Evolutionary conservation across 1,140 invertebrate genomes (phyloP), one percentile per base, ranked within the genome.

Genomic region (Stenopsyche tienmushanensis): DNA sequence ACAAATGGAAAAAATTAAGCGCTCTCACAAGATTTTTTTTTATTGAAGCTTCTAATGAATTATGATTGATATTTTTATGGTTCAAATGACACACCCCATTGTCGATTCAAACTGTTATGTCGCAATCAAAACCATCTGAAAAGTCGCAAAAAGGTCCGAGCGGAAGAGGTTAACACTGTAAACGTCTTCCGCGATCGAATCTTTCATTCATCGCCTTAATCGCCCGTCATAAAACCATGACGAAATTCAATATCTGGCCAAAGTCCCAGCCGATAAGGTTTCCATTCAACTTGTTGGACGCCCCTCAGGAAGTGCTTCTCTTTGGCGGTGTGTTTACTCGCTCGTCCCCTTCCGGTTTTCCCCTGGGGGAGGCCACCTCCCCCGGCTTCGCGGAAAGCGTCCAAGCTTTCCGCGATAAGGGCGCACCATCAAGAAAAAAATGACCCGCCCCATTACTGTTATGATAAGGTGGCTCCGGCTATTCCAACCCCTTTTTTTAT

Each of bases 241-340:
- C 50, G 24, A 26, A 53, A 53, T 53, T 53, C 50, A 53, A 53
- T 53, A 53, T 53, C 50, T 8, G 45, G n/a, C n/a, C n/a, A n/a
- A n/a, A n/a, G n/a, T n/a, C 50, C 20, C 23, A 15, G 20, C 29
- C 29, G 53, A 55, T 13, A 25, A 55, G 29, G 10, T n/a, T 39
- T 39, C 26, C 26, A 44, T 25, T 45, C 55, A 44, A 58, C 55
- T 58, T 58, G 55, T 58, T 58, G 55, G 55, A 44, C 55, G 55
- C 23, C 39, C 10, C 24, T 15, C 52, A 8, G 52, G 20, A 54
- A 15, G 13, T 7, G n/a, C 5, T 5, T 25, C 52, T 2, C 21
- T 17, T 24, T 10, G 34, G 20, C 29, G 8, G 26, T 23, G 34
- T 57, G 52, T 57, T 57, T 57, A 41, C 29, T 42, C 15, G 15